Percentiles rank a stretch among this genome's conserved stretches.
These are phyloP conservation scores for Arrhamphus sclerolepis DNA, from an alignment of 2,797 vertebrate genomes.

Conservation along the genomic window DNA sequence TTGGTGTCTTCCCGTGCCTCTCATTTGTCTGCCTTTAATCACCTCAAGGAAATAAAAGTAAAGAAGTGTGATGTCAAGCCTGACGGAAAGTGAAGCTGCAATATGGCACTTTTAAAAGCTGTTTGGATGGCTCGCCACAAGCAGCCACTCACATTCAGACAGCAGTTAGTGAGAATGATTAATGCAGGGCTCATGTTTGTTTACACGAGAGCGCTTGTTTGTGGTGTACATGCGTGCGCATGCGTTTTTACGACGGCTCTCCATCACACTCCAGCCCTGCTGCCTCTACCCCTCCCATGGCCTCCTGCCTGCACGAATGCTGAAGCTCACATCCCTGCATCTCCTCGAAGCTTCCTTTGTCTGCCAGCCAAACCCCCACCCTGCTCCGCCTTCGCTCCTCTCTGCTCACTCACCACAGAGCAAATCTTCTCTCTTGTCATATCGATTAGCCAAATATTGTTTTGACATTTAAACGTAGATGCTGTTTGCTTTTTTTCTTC, in stretches of 20 bases:
- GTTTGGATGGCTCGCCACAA: constrained; percentile 21
- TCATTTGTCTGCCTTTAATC: constrained; percentile 43
- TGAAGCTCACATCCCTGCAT: constrained; percentile 72
- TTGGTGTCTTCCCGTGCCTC: neutral
- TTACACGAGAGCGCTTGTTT: constrained; percentile 34
- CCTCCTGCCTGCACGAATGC: constrained; percentile 65
- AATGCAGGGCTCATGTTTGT: constrained; percentile 51
- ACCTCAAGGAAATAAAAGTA: constrained; percentile 32
- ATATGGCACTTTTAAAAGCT: constrained; percentile 22
- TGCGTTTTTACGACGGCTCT: constrained; percentile 37
- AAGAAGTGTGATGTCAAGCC: constrained; percentile 16
- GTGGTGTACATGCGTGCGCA: constrained; percentile 17
- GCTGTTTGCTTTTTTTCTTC: constrained; percentile 24
- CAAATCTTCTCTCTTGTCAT: constrained; percentile 58
- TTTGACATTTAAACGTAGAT: constrained; percentile 53
- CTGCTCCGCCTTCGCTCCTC: constrained; percentile 46
- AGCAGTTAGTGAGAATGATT: constrained; percentile 53
- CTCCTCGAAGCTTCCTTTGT: constrained; percentile 80
- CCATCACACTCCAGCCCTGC: constrained; percentile 45
- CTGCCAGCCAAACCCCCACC: constrained; percentile 77
- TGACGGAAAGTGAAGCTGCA: constrained; percentile 29
- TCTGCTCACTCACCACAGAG: constrained; percentile 58
- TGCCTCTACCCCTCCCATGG: constrained; percentile 59
- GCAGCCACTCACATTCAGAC: constrained; percentile 21
- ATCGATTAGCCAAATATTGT: constrained; percentile 48